Percentiles rank a stretch among this genome's conserved stretches.
Evolutionary conservation across 2,113 vertebrate genomes (phyloP).

Genomic region (Datnioides undecimradiatus): DNA sequence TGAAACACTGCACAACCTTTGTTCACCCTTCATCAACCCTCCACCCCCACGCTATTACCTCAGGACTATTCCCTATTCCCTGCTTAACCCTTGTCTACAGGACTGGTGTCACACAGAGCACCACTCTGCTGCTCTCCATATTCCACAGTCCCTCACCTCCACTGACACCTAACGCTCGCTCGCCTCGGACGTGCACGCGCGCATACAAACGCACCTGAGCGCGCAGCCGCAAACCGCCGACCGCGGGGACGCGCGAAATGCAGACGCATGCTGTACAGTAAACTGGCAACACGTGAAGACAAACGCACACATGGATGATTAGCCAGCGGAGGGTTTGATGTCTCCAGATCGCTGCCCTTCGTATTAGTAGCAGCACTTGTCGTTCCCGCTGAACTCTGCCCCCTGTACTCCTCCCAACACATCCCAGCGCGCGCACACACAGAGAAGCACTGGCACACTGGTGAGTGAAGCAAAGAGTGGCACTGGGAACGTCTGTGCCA

Average conservation of each 20-base stretch:
- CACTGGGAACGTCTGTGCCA: constrained; percentile 72
- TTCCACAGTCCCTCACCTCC: constrained; percentile 76
- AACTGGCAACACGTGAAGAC: constrained; percentile 48
- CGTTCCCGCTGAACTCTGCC: constrained; percentile 64
- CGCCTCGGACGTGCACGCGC: constrained; percentile 57
- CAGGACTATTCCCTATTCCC: constrained; percentile 82
- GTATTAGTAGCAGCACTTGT: constrained; percentile 58
- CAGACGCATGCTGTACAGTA: constrained; percentile 20
- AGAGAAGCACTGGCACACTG: constrained; percentile 19
- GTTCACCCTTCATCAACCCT: constrained; percentile 84
- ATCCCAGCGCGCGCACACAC: too few species aligned
- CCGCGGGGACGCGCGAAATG: constrained; percentile 27
- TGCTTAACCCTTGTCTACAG: constrained; percentile 82
- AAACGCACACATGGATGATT: constrained; percentile 55
- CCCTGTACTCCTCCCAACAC: constrained; percentile 19
- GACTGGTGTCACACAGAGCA: constrained; percentile 73
- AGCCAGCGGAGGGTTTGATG: constrained; percentile 64
- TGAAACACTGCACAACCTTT: constrained; percentile 84
- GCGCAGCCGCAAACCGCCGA: constrained; percentile 45
- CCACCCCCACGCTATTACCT: constrained; percentile 79
- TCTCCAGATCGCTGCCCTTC: constrained; percentile 67
- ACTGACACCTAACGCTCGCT: constrained; percentile 73
- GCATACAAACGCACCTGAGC: constrained; percentile 74
- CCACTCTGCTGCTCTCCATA: constrained; percentile 75
- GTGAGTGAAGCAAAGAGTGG: constrained; percentile 61